Evolutionary conservation across 2,888 invertebrate species (phyloP), one percentile per base, ranked within the genome.

Genomic region (Tridacna gigas): DNA sequence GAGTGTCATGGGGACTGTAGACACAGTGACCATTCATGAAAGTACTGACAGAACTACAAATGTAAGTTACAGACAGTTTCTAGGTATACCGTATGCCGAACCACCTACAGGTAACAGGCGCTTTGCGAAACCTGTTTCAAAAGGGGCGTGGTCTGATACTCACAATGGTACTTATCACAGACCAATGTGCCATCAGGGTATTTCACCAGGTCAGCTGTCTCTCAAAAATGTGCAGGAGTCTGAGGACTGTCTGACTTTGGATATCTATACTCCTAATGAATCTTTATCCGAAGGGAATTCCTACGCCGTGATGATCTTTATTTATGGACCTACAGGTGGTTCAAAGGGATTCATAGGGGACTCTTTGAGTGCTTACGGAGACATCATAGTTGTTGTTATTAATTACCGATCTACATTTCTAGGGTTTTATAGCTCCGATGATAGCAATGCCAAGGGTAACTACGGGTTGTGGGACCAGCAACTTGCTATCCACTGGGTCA

Each of bases 361-460:
- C 25, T 76, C 63, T 5, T 26, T 86, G 28, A 69, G 75, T 61
- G 82, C 77, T 9, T 71, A 94, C n/a, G 95, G 95, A 18, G 95
- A 95, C 66, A 92, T 95, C 26, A 94, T 96, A 4, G 94, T 96
- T 0, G 95, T 96, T 22, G 95, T 95, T 0, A 94, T 95, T 63
- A 95, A 96, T 88, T 96, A 95, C 89, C 91, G 96, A 18, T 91
- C 96, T 0, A 95, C 95, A 22, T 92, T 95, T 2, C 92, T 96
- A 45, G 95, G 95, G 15, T 96, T 95, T 88, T 90, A 95, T 84
- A 94, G 93, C 28, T 94, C 95, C 37, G 90, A 95, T 45, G 95
- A 95, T 80, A 91, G 92, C 15, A 95, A 95, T 85, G 96, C 92
- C 7, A 90, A 93, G 0, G 95, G 95, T 9, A 96, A 95, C 88